Conservation (phyloP, 2,888 invertebrate genomes). For the Parnassius apollo region DNA sequence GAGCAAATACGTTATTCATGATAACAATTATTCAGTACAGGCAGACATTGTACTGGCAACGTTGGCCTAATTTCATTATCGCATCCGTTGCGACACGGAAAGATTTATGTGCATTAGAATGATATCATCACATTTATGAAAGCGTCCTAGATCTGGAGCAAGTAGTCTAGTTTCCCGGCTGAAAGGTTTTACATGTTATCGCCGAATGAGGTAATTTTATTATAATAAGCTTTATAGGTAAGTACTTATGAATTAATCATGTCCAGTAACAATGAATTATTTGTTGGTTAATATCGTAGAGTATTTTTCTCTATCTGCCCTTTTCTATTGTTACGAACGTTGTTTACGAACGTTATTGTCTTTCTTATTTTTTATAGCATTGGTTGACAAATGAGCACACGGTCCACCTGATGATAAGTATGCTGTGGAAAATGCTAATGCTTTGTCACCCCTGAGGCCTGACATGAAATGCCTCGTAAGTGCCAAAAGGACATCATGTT, state of each 20-base stretch:
- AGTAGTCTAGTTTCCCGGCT: conserved; percentile 48
- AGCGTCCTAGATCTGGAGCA: conserved; percentile 47
- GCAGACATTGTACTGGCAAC: conserved; percentile 30
- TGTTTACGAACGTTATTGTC: neutral
- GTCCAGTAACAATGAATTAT: conserved; percentile 11
- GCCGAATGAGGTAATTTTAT: conserved; percentile 21
- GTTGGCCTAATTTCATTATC: conserved; percentile 44
- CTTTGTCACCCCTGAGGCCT: too few species aligned
- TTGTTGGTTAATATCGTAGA: conserved; percentile 2
- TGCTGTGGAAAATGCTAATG: too few species aligned
- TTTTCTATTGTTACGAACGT: neutral
- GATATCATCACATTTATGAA: conserved; percentile 53
- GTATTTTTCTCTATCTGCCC: neutral
- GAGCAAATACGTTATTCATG: conserved; percentile 34
- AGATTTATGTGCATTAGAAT: conserved; percentile 45
- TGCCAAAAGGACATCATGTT: too few species aligned
- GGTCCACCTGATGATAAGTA: too few species aligned
- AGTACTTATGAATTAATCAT: conserved; percentile 21
- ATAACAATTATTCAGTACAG: conserved; percentile 38
- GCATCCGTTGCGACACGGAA: conserved; percentile 39
- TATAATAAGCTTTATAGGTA: conserved; percentile 10
- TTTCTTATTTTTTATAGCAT: too few species aligned
- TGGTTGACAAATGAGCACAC: too few species aligned
- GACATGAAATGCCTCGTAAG: too few species aligned
- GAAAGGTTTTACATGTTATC: conserved; percentile 46